Base-by-base conservation (phyloP, 2,888 invertebrate species). In the Electrophaes corylata region DNA sequence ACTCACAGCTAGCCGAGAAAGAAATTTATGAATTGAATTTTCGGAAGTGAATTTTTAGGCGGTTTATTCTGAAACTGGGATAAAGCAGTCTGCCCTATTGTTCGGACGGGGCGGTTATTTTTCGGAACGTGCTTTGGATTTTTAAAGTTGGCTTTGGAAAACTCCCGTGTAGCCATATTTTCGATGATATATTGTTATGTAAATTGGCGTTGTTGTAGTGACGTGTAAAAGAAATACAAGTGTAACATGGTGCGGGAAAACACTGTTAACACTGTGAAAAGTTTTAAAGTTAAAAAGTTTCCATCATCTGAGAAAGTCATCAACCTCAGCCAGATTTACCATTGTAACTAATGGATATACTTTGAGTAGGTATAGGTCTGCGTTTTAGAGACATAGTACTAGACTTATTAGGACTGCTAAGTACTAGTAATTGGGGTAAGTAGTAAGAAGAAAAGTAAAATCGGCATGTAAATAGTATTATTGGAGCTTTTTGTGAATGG, bases 11-110 rank as follows among this genome's bases (percentile, higher is more conserved):
- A 50, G 23, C 44, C 48, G 52, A 26, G 23, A 65, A 61, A 54
- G 51, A 62, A 75, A 69, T 71, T 66, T 70, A 66, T 68, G 75
- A 74, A 75, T 75, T 70, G 72, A 67, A 70, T 75, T 73, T 60
- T 60, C 40, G 50, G 60, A 51, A 64, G 59, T 64, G 70, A 71
- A 71, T 76, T 76, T 75, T 73, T 69, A 63, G 71, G 60, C 66
- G 64, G 70, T 73, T 71, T 73, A 71, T 71, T 60, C 70, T 66
- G 57, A 62, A 57, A 53, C 57, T 56, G 40, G 43, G 43, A 55
- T 60, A 57, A 68, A 68, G 63, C 64, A 65, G 66, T 46, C 63
- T 63, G 45, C 50, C 16, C 67, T 48, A 72, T 73, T 75, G 75
- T 75, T 58, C 63, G 41, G 48, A 59, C 37, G 44, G 56, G 61